Evolutionary conservation across 2,888 invertebrate genomes (phyloP).

Genomic region (Entomobrya multifasciata): DNA sequence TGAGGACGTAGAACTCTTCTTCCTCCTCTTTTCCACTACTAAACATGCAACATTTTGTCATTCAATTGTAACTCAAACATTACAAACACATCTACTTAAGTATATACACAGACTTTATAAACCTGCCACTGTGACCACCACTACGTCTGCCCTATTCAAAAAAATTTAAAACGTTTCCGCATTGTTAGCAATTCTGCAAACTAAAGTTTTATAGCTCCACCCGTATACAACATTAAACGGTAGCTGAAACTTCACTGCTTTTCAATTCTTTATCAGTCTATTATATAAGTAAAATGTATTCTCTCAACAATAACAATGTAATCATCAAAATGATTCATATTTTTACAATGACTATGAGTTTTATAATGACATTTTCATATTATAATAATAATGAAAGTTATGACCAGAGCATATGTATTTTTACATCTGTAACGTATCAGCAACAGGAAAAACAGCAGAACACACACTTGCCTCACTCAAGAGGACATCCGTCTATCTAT

Average conservation of each 20-base stretch:
- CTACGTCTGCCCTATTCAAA: too few species aligned
- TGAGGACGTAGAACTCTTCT: conserved; percentile 45
- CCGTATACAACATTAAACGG: too few species aligned
- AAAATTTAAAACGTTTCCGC: too few species aligned
- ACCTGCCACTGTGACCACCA: too few species aligned
- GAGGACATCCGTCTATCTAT: conserved; percentile 65
- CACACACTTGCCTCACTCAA: conserved; percentile 61
- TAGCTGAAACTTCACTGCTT: conserved; percentile 19
- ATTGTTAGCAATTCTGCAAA: too few species aligned
- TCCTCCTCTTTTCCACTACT: conserved; percentile 49
- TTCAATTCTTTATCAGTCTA: conserved; percentile 45
- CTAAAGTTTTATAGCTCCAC: too few species aligned
- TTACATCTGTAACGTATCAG: not conserved
- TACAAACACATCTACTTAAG: conserved; percentile 12
- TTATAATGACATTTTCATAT: too few species aligned
- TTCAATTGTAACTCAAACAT: conserved; percentile 55
- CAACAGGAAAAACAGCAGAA: conserved; percentile 22
- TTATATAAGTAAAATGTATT: conserved; percentile 42
- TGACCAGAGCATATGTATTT: not conserved
- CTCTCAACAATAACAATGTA: conserved; percentile 31
- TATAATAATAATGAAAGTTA: not conserved
- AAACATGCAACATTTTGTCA: conserved; percentile 63
- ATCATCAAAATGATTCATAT: conserved; percentile 14
- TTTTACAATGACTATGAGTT: conserved; percentile 30
- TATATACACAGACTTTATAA: conserved; percentile 13